These are phyloP conservation scores for Todiramphus saurophagus DNA, from an alignment of 2,113 vertebrate species.

Conservation along the genomic window DNA sequence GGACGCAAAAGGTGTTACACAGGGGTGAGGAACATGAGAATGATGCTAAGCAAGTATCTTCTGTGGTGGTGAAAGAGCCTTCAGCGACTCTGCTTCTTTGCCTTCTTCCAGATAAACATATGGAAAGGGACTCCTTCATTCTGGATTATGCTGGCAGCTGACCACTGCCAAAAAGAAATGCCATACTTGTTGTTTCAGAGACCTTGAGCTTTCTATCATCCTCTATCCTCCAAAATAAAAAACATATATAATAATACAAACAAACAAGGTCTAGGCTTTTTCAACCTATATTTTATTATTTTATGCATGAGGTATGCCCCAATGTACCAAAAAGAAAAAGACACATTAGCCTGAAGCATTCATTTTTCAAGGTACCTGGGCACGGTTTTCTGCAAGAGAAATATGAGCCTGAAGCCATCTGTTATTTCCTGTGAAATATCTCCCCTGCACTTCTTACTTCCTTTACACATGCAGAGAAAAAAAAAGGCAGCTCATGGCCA, in stretches of 20 bases:
- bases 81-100: background rate
- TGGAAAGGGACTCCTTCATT: background rate
- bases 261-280: background rate
- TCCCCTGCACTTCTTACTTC: constrained; percentile 34
- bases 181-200: background rate
- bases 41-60: background rate
- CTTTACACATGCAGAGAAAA: background rate
- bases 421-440: constrained; percentile 40
- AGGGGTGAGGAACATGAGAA: background rate
- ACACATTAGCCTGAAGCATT: background rate
- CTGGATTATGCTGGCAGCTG: background rate
- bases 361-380: background rate
- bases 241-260: background rate
- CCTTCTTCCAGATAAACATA: background rate
- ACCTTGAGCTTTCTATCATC: background rate
- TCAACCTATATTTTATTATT: background rate
- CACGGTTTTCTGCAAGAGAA: background rate
- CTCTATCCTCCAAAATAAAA: background rate
- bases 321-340: background rate
- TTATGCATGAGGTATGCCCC: background rate
- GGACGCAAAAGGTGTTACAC: background rate
- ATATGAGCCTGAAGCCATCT: background rate
- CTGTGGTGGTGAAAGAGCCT: background rate
- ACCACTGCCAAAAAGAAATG: background rate
- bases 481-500: background rate